These are phyloP conservation scores for Zaprionus ornatus DNA, from an alignment of 1,140 invertebrate species.

Conservation along the genomic window DNA sequence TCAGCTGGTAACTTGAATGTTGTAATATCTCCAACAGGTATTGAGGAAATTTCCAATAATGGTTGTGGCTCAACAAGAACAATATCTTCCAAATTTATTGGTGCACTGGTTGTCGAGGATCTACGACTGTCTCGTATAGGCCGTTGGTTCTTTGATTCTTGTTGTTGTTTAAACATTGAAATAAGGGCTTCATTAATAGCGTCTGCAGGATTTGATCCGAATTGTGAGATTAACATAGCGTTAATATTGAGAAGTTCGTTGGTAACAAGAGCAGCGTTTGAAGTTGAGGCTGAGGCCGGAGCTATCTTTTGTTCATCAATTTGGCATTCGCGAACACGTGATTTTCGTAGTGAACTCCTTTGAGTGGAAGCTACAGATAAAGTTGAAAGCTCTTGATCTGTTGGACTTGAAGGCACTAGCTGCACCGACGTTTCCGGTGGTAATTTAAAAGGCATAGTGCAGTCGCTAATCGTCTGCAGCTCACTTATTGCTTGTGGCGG, in stretches of 20 bases:
- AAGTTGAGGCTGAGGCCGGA: conserved; percentile 13
- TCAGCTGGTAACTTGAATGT: conserved; percentile 26
- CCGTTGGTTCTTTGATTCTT: conserved; percentile 38
- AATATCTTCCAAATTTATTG: conserved; percentile 69
- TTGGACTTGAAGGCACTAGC: conserved; percentile 74
- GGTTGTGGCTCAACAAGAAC: conserved; percentile 72
- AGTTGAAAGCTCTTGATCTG: conserved; percentile 46
- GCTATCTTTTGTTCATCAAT: neutral
- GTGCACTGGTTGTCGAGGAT: conserved; percentile 25
- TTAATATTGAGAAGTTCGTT: conserved; percentile 63
- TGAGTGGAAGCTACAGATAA: conserved; percentile 18
- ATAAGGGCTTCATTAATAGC: conserved; percentile 64
- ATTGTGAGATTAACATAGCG: conserved; percentile 58
- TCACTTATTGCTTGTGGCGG: conserved; percentile 35
- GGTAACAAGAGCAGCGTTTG: conserved; percentile 56
- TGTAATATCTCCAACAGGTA: neutral
- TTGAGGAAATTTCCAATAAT: conserved; percentile 14
- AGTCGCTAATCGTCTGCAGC: conserved; percentile 45
- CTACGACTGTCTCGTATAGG: conserved; percentile 42
- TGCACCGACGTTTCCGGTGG: conserved; percentile 81
- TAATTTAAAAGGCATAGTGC: conserved; percentile 75
- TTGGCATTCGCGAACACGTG: conserved; percentile 29
- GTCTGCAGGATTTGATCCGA: conserved; percentile 59
- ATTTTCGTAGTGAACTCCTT: conserved; percentile 51
- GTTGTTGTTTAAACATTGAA: conserved; percentile 64